Conservation (phyloP, 1,140 invertebrate species). For the Macrotrachela quadricornifera region DNA sequence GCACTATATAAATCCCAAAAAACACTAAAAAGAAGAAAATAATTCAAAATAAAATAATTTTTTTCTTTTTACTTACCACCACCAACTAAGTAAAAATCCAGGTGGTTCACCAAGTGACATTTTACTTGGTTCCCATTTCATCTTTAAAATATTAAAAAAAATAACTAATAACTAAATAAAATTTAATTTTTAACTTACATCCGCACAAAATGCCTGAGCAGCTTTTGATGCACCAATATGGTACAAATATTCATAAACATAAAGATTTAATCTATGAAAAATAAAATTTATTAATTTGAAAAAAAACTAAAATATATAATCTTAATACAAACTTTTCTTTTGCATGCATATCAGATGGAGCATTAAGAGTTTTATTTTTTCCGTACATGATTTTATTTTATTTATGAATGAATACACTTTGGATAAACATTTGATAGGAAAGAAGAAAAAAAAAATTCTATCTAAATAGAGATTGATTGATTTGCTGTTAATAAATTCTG, state of each 20-base stretch:
- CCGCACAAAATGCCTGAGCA: neutral
- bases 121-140: slow-evolving; percentile 48
- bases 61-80: slow-evolving; percentile 52
- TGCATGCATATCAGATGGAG: slow-evolving; percentile 1
- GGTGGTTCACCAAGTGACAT: slow-evolving; percentile 74
- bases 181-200: neutral
- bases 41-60: neutral
- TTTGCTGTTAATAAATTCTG: too few relatives aligned
- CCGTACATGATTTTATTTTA: too few relatives aligned
- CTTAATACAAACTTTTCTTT: slow-evolving; percentile 3
- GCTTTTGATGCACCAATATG: slow-evolving; percentile 4
- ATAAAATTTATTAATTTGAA: neutral
- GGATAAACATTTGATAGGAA: too few relatives aligned
- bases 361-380: neutral
- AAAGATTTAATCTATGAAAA: neutral
- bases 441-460: too few relatives aligned
- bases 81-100: slow-evolving; percentile 93
- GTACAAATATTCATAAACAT: slow-evolving; percentile 3
- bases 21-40: slow-evolving; percentile 43
- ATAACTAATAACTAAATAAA: neutral
- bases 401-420: too few relatives aligned
- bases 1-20: slow-evolving; percentile 98
- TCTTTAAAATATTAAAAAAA: slow-evolving; percentile 13
- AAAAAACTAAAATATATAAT: slow-evolving; percentile 6
- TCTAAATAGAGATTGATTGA: too few relatives aligned